Evolutionary conservation across 2,797 vertebrate species (phyloP), one percentile per base, ranked within the genome.

Genomic region (Galago senegalensis): DNA sequence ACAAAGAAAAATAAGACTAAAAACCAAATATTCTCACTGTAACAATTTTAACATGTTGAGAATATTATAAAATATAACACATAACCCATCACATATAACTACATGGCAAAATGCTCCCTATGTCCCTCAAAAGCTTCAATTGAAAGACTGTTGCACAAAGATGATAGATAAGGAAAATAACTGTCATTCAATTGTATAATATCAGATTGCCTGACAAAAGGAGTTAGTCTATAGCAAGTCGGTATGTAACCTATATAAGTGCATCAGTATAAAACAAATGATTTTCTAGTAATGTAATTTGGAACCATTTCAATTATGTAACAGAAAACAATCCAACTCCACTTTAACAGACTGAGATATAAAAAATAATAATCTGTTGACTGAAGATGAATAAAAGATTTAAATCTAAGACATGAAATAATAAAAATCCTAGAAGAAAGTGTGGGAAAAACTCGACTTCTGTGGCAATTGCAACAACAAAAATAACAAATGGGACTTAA

Each of bases 41-140:
- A 88, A 89, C 5, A 92, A 76, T 84, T 86, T 79, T 72, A 69
- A 61, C 13, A 86, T n/a, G 5, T 27, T 79, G 56, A 21, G 61
- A 69, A 29, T 69, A 49, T 87, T 70, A 84, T 37, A 89, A 94
- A 95, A 90, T 31, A 67, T 23, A 95, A 67, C 58, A 76, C 49
- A 89, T 37, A 89, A 89, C 7, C 12, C 6, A 80, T 67, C 21
- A 82, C 34, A 63, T 43, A 25, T 76, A 89, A 82, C 46, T 63
- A 16, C 2, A 77, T 56, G 40, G 72, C 34, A 91, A 95, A 97
- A 92, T 83, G 34, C 53, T 83, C 3, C 1, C 2, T 29, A 31
- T 37, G 72, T 63, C 37, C 20, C 25, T 89, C 63, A 87, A 76
- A 94, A 92, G 58, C 25, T 81, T 90, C 20, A 18, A 7, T 7